Evolutionary conservation across 2,888 invertebrate species (phyloP).

Genomic region (Ctenicera cuprea): DNA sequence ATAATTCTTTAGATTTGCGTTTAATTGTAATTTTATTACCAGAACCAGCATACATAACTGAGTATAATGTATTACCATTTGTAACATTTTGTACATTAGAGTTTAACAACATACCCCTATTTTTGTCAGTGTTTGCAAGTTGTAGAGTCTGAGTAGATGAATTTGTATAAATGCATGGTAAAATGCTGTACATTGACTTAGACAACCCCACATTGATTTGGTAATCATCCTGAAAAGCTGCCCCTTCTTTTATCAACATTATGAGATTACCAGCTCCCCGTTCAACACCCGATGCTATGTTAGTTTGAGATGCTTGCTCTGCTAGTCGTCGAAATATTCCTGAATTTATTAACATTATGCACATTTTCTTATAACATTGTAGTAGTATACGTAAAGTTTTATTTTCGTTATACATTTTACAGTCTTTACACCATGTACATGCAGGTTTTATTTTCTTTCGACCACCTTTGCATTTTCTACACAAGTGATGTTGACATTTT

Average conservation of each 20-base stretch:
- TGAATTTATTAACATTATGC: conserved; percentile 87
- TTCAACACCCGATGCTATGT: conserved; percentile 74
- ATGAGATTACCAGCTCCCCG: conserved; percentile 78
- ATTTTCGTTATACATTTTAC: conserved; percentile 88
- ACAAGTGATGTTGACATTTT: conserved; percentile 92
- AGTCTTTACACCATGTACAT: conserved; percentile 91
- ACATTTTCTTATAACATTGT: conserved; percentile 92
- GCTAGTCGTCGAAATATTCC: conserved; percentile 80
- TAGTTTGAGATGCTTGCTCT: conserved; percentile 75
- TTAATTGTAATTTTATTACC: conserved; percentile 91
- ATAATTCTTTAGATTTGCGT: conserved; percentile 76
- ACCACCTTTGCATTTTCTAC: conserved; percentile 88
- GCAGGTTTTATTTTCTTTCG: conserved; percentile 89
- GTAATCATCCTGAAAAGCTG: conserved; percentile 85
- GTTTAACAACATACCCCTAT: conserved; percentile 50
- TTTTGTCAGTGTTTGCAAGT: conserved; percentile 54
- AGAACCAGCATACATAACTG: conserved; percentile 86
- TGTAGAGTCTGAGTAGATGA: conserved; percentile 75
- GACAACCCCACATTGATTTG: conserved; percentile 83
- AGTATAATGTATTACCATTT: conserved; percentile 75
- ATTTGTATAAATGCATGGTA: conserved; percentile 84
- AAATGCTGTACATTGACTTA: conserved; percentile 83
- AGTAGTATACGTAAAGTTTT: conserved; percentile 86
- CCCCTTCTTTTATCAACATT: conserved; percentile 87
- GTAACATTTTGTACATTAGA: conserved; percentile 56